Conservation (phyloP, 2,797 vertebrate species). For the Coregonus ussuriensis region DNA sequence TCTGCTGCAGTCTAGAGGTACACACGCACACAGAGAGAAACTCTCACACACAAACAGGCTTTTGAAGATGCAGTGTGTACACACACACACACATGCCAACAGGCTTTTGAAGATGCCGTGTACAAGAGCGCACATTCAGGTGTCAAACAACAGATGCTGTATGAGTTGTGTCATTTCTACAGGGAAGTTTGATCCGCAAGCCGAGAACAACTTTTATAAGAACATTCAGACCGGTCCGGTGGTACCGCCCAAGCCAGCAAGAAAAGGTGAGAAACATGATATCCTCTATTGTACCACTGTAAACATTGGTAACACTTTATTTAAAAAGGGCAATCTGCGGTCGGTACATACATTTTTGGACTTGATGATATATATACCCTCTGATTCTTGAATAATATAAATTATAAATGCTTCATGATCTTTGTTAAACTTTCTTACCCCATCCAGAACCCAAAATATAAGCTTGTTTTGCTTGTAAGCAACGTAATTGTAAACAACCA, state of each 20-base stretch:
- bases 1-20: constrained; percentile 96
- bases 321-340: too few species aligned
- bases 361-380: too few species aligned
- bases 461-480: too few species aligned
- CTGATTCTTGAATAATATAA: too few species aligned
- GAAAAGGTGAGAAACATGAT: constrained; percentile 78
- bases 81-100: background rate
- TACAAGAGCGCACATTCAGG: background rate
- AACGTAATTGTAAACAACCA: too few species aligned
- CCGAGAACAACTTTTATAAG: constrained; percentile 95
- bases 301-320: background rate
- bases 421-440: too few species aligned
- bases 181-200: constrained; percentile 97
- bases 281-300: background rate
- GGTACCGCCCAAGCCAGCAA: constrained; percentile 89
- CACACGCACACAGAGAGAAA: constrained; percentile 26
- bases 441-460: too few species aligned
- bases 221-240: constrained; percentile 94
- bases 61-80: background rate
- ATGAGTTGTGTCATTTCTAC: constrained; percentile 29
- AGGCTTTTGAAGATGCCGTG: background rate
- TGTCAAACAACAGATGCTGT: background rate
- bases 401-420: too few species aligned
- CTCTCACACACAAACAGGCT: background rate
- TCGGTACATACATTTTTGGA: too few species aligned